Evolutionary conservation across 2,888 invertebrate species (phyloP), one percentile per base, ranked within the genome.

Genomic region (Sesia bembeciformis): DNA sequence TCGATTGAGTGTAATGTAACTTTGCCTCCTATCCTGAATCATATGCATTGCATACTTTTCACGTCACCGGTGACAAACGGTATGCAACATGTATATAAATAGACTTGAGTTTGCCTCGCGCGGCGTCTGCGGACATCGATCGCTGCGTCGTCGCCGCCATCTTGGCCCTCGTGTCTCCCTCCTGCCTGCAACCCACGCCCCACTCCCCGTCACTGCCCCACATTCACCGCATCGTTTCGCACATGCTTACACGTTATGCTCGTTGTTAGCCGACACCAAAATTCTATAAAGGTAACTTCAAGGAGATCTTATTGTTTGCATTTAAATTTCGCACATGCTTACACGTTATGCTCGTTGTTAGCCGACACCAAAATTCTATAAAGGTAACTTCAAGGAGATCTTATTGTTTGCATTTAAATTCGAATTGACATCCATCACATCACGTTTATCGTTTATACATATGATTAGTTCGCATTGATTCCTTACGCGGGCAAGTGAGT

Each of bases 131-230:
- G 68, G 79, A 81, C 84, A 79, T 81, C 87, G 88, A 88, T 87
- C 88, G 87, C 87, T 88, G 88, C 74, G 87, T 86, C 86, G 85
- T 81, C 84, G 84, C 81, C 84, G 87, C 88, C 88, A 88, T 88
- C 87, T 88, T 88, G 85, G 86, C 86, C 85, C 84, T 84, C 83
- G 75, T 80, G 80, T 82, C 84, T 83, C 84, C 84, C 86, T 77
- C 81, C 76, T 76, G 76, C 78, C 70, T 67, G 65, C 73, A 69
- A 66, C 71, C 67, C 80, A 68, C 78, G 71, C 76, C 72, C 76
- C 80, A 71, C 76, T 6, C 52, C 65, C 56, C 81, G 46, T 7
- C 80, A 79, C 81, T 87, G 87, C 73, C 88, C 88, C 85, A 88
- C 85, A 89, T 88, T 87, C 82, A 78, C 79, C 78, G 78, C 81